Conservation (phyloP, 1,140 invertebrate genomes). For the Aporrectodea caliginosa region DNA sequence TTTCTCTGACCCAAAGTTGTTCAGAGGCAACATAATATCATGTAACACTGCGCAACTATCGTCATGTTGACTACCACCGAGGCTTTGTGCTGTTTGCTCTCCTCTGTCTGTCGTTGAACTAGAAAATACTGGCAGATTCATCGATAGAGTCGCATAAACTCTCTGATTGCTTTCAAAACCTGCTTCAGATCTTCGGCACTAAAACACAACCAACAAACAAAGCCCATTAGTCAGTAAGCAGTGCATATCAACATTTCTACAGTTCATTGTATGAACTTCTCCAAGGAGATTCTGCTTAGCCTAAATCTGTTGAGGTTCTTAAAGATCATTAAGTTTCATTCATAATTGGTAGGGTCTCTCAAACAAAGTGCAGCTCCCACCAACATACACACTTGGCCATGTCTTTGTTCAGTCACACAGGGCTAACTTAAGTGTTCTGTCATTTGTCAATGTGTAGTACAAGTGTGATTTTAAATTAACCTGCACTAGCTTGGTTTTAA, state of each 20-base stretch:
- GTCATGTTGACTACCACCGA: too few relatives aligned
- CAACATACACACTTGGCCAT: constrained; percentile 3
- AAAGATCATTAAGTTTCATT: neutral
- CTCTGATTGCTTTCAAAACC: constrained; percentile 67
- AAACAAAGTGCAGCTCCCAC: neutral
- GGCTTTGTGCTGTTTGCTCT: too few relatives aligned
- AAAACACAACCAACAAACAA: constrained; percentile 45
- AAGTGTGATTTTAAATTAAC: too few relatives aligned
- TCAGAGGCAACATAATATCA: too few relatives aligned
- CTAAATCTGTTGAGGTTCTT: too few relatives aligned
- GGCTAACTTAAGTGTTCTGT: constrained; percentile 15
- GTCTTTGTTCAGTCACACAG: constrained; percentile 5
- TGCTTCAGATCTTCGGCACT: constrained; percentile 69
- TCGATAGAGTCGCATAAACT: constrained; percentile 73
- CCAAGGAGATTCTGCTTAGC: too few relatives aligned
- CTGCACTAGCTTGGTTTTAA: constrained; percentile 15
- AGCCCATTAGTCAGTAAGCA: constrained; percentile 31
- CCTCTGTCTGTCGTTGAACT: too few relatives aligned
- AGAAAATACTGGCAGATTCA: too few relatives aligned
- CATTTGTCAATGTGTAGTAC: too few relatives aligned
- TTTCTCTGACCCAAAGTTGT: too few relatives aligned
- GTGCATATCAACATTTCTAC: constrained; percentile 30
- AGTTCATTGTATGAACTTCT: neutral
- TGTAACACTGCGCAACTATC: too few relatives aligned
- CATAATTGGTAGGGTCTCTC: constrained; percentile 8